Evolutionary conservation across 2,113 vertebrate genomes (phyloP).

Genomic region (Astur gentilis): DNA sequence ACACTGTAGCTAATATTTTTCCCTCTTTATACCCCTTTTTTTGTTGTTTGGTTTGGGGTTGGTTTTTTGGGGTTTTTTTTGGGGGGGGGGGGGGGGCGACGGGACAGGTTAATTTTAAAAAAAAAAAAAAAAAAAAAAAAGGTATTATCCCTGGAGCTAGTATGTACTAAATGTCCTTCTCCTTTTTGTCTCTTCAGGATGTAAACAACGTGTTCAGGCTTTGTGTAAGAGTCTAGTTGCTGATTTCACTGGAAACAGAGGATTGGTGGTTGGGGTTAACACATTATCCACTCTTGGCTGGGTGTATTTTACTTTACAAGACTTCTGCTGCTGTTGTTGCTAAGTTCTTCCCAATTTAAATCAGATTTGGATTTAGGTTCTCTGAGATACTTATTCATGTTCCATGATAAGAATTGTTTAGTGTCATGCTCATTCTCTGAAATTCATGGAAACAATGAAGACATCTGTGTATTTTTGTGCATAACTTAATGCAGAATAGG

Average conservation of each 20-base stretch:
- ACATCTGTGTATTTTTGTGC: background rate
- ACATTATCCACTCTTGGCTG: background rate
- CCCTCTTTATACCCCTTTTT: background rate
- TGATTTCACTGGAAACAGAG: background rate
- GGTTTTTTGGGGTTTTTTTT: too few relatives aligned
- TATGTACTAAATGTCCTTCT: background rate
- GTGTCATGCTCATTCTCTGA: background rate
- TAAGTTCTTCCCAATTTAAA: slow-evolving; percentile 18
- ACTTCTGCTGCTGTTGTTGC: background rate
- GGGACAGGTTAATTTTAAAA: too few relatives aligned
- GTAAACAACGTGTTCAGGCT: background rate
- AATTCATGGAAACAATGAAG: background rate
- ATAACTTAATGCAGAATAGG: background rate
- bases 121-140: background rate
- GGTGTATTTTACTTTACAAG: background rate
- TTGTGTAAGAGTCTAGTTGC: background rate
- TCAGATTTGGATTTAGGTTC: background rate
- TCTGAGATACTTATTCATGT: background rate
- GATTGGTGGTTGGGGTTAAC: background rate
- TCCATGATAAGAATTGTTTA: background rate
- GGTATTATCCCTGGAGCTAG: background rate
- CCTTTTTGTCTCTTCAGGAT: background rate
- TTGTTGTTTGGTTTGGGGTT: background rate
- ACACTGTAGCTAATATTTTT: background rate
- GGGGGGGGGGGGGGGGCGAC: too few relatives aligned